Base-by-base conservation (phyloP, 2,113 vertebrate genomes). In the Paraplagusia blochii region DNA sequence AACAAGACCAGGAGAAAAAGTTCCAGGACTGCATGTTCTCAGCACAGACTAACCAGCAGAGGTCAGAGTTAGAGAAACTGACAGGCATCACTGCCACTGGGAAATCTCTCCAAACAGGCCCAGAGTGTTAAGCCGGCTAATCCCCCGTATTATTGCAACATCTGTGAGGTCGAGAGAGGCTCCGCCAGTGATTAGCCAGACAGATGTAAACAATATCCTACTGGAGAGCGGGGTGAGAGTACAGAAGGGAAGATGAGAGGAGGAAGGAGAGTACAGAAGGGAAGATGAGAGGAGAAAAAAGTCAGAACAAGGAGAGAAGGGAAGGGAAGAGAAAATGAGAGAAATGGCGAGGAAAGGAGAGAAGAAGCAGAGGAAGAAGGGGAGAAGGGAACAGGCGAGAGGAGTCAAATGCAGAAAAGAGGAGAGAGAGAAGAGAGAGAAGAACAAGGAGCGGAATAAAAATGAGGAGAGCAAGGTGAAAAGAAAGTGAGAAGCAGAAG, bases 61-160 rank as follows among this genome's bases (percentile, higher is more conserved):
- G 84, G 86, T 85, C 84, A 82, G 72, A 82, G 61, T 79, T 76
- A 74, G 74, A 83, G 62, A 46, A 73, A 59, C 79, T 73, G 69
- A 69, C 16, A 29, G 55, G 81, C 72, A 75, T 58, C 53, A 8
- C 68, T 63, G 53, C 49, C 76, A 72, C 64, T 43, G 67, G 77
- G 79, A 73, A 76, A 82, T 79, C 73, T 72, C 69, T 60, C 82
- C 59, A 78, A 85, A 86, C 84, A 85, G 81, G 75, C 71, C 76
- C 8, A 58, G 39, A 72, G 85, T 83, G 83, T 87, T 87, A 87
- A 88, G 62, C 72, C 76, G 16, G 55, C 63, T 86, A 86, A 88
- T 87, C 85, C 85, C 69, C 76, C 16, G 80, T 69, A 86, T 88
- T 86, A 88, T 81, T 80, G 72, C 74, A 86, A 86, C 84, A 88